A percentile compares a stretch with the other conserved stretches of the same genome.
These are phyloP conservation scores for Luperina testacea DNA, from an alignment of 2,888 invertebrate genomes.

Conservation along the genomic window DNA sequence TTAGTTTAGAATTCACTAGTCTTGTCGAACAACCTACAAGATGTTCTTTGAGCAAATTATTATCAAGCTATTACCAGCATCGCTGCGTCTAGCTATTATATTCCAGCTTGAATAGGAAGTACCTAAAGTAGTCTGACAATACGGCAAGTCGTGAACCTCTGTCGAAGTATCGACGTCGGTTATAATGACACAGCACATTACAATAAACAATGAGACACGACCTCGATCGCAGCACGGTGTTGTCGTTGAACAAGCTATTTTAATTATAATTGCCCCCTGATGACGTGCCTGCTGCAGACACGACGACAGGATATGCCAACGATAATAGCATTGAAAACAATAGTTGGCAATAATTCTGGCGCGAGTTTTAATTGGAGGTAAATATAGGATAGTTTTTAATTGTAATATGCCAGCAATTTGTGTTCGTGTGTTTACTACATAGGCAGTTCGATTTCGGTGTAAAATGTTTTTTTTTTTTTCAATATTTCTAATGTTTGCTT, in stretches of 20 bases:
- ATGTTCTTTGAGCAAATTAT: slow-evolving; percentile 23
- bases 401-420: slow-evolving; percentile 45
- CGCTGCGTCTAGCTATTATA: slow-evolving; percentile 25
- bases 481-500: background rate
- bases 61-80: slow-evolving; percentile 32
- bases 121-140: slow-evolving; percentile 32
- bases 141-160: slow-evolving; percentile 36
- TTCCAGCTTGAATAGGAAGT: slow-evolving; percentile 31
- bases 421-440: slow-evolving; percentile 37
- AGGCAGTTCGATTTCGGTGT: slow-evolving; percentile 13
- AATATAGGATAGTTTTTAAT: slow-evolving; percentile 57
- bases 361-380: slow-evolving; percentile 59
- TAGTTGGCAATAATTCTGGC: slow-evolving; percentile 61
- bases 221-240: slow-evolving; percentile 62
- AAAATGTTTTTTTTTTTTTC: slow-evolving; percentile 1
- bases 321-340: slow-evolving; percentile 65
- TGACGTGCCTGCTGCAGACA: slow-evolving; percentile 73
- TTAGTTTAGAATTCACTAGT: slow-evolving; percentile 10
- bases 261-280: slow-evolving; percentile 74
- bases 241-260: slow-evolving; percentile 71
- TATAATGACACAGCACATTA: slow-evolving; percentile 73
- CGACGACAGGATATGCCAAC: slow-evolving; percentile 64
- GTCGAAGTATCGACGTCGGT: slow-evolving; percentile 54
- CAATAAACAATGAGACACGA: slow-evolving; percentile 77
- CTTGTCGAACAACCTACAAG: background rate